Evolutionary conservation across 1,140 invertebrate genomes (phyloP).

Genomic region (Uloborus diversus): DNA sequence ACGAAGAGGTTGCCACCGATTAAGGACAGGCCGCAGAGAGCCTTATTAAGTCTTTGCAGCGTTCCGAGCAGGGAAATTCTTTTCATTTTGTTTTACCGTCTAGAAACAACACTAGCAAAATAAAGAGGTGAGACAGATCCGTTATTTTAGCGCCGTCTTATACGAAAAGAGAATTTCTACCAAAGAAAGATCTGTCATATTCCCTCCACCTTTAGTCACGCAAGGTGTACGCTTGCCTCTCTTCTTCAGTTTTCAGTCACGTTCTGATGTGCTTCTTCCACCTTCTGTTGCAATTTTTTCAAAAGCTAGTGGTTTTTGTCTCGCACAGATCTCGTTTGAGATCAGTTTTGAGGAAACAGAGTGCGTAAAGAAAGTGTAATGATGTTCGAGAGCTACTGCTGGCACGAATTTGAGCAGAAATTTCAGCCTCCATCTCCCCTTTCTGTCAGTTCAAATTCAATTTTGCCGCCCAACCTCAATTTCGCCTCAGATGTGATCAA

Average conservation of each 20-base stretch:
- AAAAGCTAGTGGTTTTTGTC: background rate
- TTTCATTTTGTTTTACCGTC: background rate
- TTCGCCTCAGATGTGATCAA: too few relatives aligned
- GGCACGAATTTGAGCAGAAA: too few relatives aligned
- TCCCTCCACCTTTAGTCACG: background rate
- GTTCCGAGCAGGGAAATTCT: background rate
- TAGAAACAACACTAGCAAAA: conserved; percentile 8
- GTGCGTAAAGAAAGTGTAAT: too few relatives aligned
- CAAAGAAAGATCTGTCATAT: background rate
- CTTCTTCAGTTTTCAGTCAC: background rate
- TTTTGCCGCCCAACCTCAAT: too few relatives aligned
- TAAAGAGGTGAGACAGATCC: conserved; percentile 34
- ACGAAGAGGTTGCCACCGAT: background rate
- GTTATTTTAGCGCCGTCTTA: conserved; percentile 26
- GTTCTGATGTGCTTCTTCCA: background rate
- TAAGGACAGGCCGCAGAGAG: background rate
- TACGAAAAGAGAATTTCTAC: background rate
- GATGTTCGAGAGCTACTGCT: too few relatives aligned
- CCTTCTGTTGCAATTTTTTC: background rate
- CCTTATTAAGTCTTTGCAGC: conserved; percentile 14
- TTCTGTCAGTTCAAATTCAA: too few relatives aligned
- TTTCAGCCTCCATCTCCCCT: too few relatives aligned
- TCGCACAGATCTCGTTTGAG: too few relatives aligned
- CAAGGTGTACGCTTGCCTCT: background rate
- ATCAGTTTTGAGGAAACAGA: too few relatives aligned